A percentile compares a stretch with the other conserved stretches of the same genome.
phyloP scores from a whole-genome alignment of 2,113 vertebrate genomes.

The Petroica traversi region DNA sequence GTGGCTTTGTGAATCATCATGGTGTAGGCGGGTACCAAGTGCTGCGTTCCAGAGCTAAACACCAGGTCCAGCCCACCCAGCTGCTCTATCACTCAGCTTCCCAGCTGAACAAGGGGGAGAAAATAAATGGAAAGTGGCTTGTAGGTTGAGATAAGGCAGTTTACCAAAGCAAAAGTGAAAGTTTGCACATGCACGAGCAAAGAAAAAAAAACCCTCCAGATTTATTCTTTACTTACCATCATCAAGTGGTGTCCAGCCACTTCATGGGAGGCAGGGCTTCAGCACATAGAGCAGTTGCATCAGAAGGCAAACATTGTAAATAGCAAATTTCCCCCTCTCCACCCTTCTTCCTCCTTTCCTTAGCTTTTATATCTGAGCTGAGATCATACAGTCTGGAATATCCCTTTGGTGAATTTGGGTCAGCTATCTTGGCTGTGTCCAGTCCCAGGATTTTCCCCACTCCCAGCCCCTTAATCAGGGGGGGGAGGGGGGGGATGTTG shows the following conservation, averaged over 20 bases:
- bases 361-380: not conserved
- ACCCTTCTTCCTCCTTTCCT: not conserved
- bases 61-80: not conserved
- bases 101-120: not conserved
- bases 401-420: not conserved
- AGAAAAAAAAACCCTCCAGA: not conserved
- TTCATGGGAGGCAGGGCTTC: not conserved
- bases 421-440: not conserved
- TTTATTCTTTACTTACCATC: not conserved
- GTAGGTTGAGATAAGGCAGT: not conserved
- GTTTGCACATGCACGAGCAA: not conserved
- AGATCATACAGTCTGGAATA: not conserved
- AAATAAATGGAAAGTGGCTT: not conserved
- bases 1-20: not conserved
- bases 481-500: rapidly evolving
- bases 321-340: not conserved
- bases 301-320: not conserved
- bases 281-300: not conserved
- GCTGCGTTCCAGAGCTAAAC: not conserved
- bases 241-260: not conserved
- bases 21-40: not conserved
- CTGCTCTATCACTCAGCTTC: not conserved
- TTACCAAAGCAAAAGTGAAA: not conserved
- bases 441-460: not conserved
- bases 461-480: not conserved